Evolutionary conservation across 2,113 vertebrate genomes (phyloP).

Genomic region (Tragulus kanchil): DNA sequence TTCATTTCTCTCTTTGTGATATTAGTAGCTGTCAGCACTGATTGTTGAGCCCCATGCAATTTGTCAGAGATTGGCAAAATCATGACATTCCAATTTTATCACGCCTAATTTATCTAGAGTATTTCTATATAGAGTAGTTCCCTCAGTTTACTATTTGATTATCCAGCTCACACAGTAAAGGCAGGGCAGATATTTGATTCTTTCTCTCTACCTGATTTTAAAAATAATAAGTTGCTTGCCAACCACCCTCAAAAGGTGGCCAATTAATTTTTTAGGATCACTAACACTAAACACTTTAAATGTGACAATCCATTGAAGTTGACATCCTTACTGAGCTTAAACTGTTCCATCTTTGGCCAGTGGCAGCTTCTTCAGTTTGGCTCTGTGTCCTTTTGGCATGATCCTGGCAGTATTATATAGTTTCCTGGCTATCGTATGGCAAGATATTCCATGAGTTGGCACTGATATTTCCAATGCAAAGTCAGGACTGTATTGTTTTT

Average conservation of each 20-base stretch:
- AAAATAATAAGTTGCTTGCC: not conserved
- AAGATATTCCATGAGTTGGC: not conserved
- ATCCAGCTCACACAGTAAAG: not conserved
- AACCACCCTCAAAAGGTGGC: not conserved
- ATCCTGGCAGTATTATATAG: not conserved
- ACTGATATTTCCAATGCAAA: not conserved
- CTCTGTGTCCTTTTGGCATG: not conserved
- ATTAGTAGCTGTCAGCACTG: not conserved
- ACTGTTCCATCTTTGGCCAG: not conserved
- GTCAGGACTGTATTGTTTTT: not conserved
- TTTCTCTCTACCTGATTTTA: not conserved
- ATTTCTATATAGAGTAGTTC: not conserved
- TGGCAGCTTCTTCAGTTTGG: not conserved
- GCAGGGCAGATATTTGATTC: not conserved
- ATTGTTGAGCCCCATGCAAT: not conserved
- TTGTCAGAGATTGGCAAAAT: not conserved
- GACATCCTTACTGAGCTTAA: not conserved
- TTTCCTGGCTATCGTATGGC: not conserved
- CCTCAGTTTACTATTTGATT: not conserved
- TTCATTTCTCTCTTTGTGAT: not conserved
- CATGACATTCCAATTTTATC: not conserved
- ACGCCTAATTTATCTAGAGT: not conserved
- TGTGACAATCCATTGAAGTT: not conserved
- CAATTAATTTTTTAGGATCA: not conserved
- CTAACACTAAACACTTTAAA: not conserved